Conservation (phyloP, 1,140 invertebrate species). For the Diabrotica virgifera region DNA sequence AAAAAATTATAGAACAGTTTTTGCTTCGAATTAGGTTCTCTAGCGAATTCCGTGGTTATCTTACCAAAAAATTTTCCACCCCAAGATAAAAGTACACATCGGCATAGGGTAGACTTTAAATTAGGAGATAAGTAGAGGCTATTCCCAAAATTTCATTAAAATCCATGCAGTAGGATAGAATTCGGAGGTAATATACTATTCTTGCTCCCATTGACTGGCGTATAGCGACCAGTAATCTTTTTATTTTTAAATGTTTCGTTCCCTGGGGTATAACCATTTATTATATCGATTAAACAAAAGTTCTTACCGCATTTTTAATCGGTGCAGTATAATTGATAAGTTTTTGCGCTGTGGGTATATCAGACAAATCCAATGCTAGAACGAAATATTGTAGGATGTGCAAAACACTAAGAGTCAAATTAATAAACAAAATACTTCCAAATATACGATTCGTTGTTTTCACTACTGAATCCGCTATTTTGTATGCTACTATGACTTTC, state of each 20-base stretch:
- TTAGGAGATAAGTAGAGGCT: too few relatives aligned
- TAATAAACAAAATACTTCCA: slow-evolving; percentile 4
- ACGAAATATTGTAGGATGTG: slow-evolving; percentile 3
- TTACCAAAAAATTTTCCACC: too few relatives aligned
- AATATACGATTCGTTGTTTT: not conserved
- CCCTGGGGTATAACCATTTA: too few relatives aligned
- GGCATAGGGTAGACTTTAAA: too few relatives aligned
- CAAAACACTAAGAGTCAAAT: not conserved
- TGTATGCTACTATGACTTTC: not conserved
- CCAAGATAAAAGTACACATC: too few relatives aligned
- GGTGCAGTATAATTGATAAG: not conserved
- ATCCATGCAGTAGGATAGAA: too few relatives aligned
- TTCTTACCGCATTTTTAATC: not conserved
- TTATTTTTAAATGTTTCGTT: too few relatives aligned
- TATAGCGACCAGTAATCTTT: too few relatives aligned
- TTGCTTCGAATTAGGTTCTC: too few relatives aligned
- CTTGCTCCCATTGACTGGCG: not conserved
- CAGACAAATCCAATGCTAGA: not conserved
- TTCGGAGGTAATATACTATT: not conserved
- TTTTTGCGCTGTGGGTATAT: not conserved
- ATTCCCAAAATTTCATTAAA: too few relatives aligned
- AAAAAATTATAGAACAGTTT: too few relatives aligned
- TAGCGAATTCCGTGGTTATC: too few relatives aligned
- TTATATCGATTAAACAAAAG: not conserved
- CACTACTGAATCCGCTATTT: not conserved